Evolutionary conservation across 1,140 invertebrate genomes (phyloP).

Genomic region (Lethrus apterus): DNA sequence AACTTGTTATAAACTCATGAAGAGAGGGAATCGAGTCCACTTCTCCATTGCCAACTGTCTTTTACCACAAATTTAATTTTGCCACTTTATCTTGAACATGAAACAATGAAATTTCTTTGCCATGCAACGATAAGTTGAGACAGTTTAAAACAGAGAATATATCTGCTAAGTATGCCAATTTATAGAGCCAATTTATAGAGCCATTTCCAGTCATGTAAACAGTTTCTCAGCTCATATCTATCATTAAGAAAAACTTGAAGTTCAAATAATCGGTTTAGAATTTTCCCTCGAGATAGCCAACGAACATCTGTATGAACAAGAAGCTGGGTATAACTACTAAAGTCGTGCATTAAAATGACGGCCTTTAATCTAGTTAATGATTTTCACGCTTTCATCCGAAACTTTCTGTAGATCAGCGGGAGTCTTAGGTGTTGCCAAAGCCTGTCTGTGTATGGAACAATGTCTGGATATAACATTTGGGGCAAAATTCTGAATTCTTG

Average conservation of each 20-base stretch:
- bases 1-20: no score
- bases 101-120: slow-evolving; percentile 1
- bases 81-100: no score
- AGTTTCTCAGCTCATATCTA: no score
- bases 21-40: no score
- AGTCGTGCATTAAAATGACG: slow-evolving; percentile 13
- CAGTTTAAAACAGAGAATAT: slow-evolving; percentile 7
- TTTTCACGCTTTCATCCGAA: slow-evolving; percentile 30
- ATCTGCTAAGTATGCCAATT: not conserved
- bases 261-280: slow-evolving; percentile 4
- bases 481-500: slow-evolving; percentile 28
- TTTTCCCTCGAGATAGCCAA: not conserved
- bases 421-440: slow-evolving; percentile 20
- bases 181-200: no score
- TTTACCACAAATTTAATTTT: no score
- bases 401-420: slow-evolving; percentile 26
- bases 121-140: slow-evolving; percentile 2
- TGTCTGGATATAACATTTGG: slow-evolving; percentile 32
- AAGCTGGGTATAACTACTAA: slow-evolving; percentile 5
- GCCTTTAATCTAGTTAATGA: slow-evolving; percentile 17
- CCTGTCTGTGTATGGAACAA: slow-evolving; percentile 35
- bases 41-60: no score
- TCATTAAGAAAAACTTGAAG: no score
- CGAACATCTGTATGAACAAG: slow-evolving; percentile 9
- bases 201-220: no score